phyloP scores from a whole-genome alignment of 1,140 invertebrate species.

The Whitmania pigra region DNA sequence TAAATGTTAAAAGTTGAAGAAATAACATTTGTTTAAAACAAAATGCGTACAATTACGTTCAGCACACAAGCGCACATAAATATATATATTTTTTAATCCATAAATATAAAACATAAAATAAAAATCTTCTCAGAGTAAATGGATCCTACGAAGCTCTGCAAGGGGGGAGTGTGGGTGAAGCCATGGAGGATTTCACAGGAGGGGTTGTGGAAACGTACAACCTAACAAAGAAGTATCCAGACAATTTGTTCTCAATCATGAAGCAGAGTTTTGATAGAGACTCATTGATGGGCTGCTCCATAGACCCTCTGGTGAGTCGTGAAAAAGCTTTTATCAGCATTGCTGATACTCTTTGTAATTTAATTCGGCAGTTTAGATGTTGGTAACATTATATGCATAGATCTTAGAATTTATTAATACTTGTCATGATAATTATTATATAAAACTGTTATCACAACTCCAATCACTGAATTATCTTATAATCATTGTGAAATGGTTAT shows the following conservation, averaged over 20 bases:
- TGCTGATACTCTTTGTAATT: too few species aligned
- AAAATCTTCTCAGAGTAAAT: constrained; percentile 50
- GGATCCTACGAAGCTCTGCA: constrained; percentile 58
- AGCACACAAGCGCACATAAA: too few species aligned
- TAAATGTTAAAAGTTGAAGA: not conserved
- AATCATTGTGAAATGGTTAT: too few species aligned
- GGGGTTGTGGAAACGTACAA: constrained; percentile 64
- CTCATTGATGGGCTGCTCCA: constrained; percentile 32
- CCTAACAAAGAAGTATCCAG: constrained; percentile 37
- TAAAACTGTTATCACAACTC: too few species aligned
- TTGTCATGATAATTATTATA: not conserved
- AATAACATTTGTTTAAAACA: not conserved
- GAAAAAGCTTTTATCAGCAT: not conserved
- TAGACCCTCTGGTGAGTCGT: constrained; percentile 21
- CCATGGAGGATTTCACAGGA: constrained; percentile 62
- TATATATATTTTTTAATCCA: too few species aligned
- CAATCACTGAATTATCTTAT: too few species aligned
- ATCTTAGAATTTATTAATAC: not conserved
- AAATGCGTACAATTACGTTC: too few species aligned
- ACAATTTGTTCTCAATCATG: constrained; percentile 30
- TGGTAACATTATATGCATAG: not conserved
- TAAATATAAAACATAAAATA: too few species aligned
- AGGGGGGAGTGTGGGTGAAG: constrained; percentile 51
- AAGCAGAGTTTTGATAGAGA: constrained; percentile 29
- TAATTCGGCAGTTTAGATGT: too few species aligned